Evolutionary conservation across 2,113 vertebrate genomes (phyloP), one percentile per base, ranked within the genome.

Genomic region (Cebidichthys violaceus): DNA sequence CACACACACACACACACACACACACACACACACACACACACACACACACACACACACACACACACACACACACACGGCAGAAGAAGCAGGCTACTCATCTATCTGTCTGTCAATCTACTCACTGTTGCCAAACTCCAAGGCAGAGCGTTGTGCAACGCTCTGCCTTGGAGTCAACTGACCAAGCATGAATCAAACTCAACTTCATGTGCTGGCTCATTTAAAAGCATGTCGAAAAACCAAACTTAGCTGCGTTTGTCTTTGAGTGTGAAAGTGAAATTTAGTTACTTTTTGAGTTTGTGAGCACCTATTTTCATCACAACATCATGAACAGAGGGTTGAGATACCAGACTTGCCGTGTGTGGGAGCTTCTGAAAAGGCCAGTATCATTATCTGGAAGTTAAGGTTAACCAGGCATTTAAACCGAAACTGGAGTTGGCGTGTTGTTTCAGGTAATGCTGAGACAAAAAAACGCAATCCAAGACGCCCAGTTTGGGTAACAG

Each of bases 41-140:
- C 31, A 60, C 43, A 43, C 55, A 59, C 27, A 24, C 57, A 31
- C 52, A 24, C 59, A 31, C 37, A 60, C 43, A 52, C 59, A 33
- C 31, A 15, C 59, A 33, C n/a, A 13, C 29, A 22, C 74, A 54
- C 66, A 76, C 54, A 71, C 24, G 50, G 73, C 83, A 85, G 54
- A 79, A 70, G 45, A 85, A 27, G 64, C 70, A 66, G 73, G 70
- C 85, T 90, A 61, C 83, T 90, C 78, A 82, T 84, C 83, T 82
- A 60, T 91, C 82, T 89, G 88, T 92, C 79, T 89, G 88, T 92
- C 81, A 77, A 69, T 84, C 43, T 65, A 39, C 71, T 82, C 24
- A 64, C 62, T 76, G 55, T 59, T 86, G 78, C 90, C 83, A 89
- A 86, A 86, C 82, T 27, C 67, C 45, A 78, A 85, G 70, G 77